Evolutionary conservation across 2,113 vertebrate species (phyloP).

Genomic region (Bettongia penicillata): DNA sequence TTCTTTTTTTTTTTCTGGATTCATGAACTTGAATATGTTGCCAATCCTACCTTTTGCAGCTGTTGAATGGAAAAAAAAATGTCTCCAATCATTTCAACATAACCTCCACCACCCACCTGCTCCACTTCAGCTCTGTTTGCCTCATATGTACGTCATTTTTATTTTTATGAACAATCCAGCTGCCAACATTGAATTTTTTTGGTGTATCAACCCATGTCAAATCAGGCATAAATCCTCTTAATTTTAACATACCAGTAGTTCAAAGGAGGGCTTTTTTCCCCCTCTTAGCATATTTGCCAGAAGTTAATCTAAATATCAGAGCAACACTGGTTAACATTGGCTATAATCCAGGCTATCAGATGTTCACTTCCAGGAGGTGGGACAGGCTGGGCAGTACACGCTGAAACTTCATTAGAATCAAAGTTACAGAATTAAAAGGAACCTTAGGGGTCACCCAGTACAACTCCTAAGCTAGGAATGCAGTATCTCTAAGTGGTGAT

Average conservation of each 20-base stretch:
- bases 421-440: neutral
- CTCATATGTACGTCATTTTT: slow-evolving; percentile 51
- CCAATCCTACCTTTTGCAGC: neutral
- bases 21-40: neutral
- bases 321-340: neutral
- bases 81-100: slow-evolving; percentile 43
- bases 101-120: slow-evolving; percentile 43
- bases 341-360: neutral
- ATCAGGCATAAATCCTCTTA: slow-evolving; percentile 66
- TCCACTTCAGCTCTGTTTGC: slow-evolving; percentile 60
- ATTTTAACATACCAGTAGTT: slow-evolving; percentile 55
- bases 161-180: slow-evolving; percentile 64
- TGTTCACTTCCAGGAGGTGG: neutral
- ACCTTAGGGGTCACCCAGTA: neutral
- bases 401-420: neutral
- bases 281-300: neutral
- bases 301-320: neutral
- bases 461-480: neutral
- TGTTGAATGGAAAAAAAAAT: neutral
- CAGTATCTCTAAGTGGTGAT: neutral
- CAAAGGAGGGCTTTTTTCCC: neutral
- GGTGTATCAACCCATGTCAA: slow-evolving; percentile 60
- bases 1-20: neutral
- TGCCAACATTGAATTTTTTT: slow-evolving; percentile 67
- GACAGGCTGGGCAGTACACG: neutral